Conservation (phyloP, 2,797 vertebrate species). For the Rhincodon typus region DNA sequence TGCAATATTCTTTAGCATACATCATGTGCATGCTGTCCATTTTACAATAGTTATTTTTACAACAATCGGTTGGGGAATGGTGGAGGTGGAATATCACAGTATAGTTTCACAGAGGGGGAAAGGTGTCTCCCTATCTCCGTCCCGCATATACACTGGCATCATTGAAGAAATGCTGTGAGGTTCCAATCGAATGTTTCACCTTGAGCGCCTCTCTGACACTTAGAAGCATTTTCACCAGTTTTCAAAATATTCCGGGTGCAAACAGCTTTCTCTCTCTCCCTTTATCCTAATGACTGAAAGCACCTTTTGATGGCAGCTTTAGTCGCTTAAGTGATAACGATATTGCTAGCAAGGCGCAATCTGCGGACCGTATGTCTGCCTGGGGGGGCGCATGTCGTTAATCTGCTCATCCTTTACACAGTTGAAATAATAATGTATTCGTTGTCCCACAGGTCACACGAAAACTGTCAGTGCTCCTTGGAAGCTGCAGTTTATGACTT, state of each 20-base stretch:
- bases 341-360: neutral
- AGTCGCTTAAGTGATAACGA: conserved; percentile 20
- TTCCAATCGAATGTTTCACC: neutral
- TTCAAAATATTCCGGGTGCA: neutral
- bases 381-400: conserved; percentile 22
- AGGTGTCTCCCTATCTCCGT: too few species aligned
- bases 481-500: conserved; percentile 29
- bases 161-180: neutral
- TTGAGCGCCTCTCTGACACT: neutral
- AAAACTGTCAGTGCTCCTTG: conserved; percentile 31
- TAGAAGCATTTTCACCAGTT: neutral
- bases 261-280: neutral
- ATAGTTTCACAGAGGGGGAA: neutral
- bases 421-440: conserved; percentile 37
- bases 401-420: conserved; percentile 35
- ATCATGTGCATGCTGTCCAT: neutral
- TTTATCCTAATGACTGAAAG: neutral
- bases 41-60: neutral
- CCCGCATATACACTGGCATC: too few species aligned
- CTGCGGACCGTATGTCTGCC: conserved; percentile 28
- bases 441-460: conserved; percentile 33
- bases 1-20: neutral
- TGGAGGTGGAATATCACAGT: too few species aligned
- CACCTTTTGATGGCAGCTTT: neutral
- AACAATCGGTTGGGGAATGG: too few species aligned